phyloP scores from a whole-genome alignment of 2,888 invertebrate genomes.

The Leptinotarsa juncta region DNA sequence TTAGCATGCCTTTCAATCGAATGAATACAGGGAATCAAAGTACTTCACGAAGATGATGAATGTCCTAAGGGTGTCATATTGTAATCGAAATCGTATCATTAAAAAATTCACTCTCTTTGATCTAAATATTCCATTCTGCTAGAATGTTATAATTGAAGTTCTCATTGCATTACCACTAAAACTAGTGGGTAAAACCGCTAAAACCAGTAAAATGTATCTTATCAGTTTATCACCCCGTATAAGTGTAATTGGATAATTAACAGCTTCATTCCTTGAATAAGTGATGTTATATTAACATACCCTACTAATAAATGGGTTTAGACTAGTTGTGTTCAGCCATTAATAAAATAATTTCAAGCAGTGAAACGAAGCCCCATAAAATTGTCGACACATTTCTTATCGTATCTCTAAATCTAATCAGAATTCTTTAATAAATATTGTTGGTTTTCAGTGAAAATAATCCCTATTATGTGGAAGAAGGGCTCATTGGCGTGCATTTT shows the following conservation, averaged over 20 bases:
- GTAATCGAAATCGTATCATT: not conserved
- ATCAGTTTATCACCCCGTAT: conserved; percentile 21
- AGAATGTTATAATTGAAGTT: too few relatives aligned
- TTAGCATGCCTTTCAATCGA: not conserved
- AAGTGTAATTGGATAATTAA: conserved; percentile 30
- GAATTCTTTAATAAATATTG: conserved; percentile 52
- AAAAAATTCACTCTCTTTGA: not conserved
- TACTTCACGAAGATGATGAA: conserved; percentile 7
- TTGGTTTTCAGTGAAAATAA: conserved; percentile 47
- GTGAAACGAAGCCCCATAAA: conserved; percentile 49
- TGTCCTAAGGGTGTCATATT: conserved; percentile 13
- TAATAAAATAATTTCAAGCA: conserved; percentile 44
- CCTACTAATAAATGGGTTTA: conserved; percentile 35
- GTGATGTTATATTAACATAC: conserved; percentile 39
- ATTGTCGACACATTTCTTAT: conserved; percentile 53
- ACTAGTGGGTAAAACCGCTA: too few relatives aligned
- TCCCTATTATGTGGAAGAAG: conserved; percentile 37
- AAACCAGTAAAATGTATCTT: not conserved
- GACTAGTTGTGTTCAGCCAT: conserved; percentile 41
- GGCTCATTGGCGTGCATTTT: conserved; percentile 25
- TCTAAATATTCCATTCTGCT: not conserved
- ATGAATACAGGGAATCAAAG: conserved; percentile 12
- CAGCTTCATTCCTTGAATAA: conserved; percentile 37
- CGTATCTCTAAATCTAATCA: conserved; percentile 54
- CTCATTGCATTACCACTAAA: not conserved